Evolutionary conservation across 2,888 invertebrate genomes (phyloP).

Genomic region (Cephus pygmeus): DNA sequence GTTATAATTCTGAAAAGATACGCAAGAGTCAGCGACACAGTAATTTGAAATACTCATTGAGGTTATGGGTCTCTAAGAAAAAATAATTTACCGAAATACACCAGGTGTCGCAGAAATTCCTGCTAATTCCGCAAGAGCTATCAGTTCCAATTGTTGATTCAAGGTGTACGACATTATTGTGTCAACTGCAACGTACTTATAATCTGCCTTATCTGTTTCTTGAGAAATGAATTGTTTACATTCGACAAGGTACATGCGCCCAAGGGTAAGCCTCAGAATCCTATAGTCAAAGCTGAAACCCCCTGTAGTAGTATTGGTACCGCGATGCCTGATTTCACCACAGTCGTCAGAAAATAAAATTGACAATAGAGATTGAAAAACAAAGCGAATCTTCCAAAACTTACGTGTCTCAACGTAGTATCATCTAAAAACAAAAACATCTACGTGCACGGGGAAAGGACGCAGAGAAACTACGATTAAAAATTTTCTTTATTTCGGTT

Average conservation of each 20-base stretch:
- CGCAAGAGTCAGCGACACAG: constrained; percentile 2
- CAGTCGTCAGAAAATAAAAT: neutral
- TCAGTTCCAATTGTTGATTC: constrained; percentile 47
- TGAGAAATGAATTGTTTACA: neutral
- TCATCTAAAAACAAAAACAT: no score
- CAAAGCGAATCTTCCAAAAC: no score
- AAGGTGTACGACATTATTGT: constrained; percentile 44
- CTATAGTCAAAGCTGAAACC: neutral
- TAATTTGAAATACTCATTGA: constrained; percentile 2
- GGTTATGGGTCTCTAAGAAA: constrained; percentile 1
- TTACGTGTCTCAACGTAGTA: no score
- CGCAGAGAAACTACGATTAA: constrained; percentile 39
- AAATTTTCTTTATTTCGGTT: constrained; percentile 61
- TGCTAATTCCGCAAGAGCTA: constrained; percentile 51
- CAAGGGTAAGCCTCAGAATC: neutral
- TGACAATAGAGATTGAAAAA: neutral
- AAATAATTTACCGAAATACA: constrained; percentile 44
- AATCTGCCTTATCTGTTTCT: neutral
- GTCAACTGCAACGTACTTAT: no score
- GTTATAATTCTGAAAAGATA: constrained; percentile 46
- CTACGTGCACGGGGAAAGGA: neutral
- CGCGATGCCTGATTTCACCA: neutral
- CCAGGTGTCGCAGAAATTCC: constrained; percentile 48
- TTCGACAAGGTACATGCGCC: neutral
- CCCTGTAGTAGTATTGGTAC: neutral